A percentile compares a stretch with the other conserved stretches of the same genome.
Conservation (phyloP, 1,140 invertebrate genomes). For the Anastrepha ludens region DNA sequence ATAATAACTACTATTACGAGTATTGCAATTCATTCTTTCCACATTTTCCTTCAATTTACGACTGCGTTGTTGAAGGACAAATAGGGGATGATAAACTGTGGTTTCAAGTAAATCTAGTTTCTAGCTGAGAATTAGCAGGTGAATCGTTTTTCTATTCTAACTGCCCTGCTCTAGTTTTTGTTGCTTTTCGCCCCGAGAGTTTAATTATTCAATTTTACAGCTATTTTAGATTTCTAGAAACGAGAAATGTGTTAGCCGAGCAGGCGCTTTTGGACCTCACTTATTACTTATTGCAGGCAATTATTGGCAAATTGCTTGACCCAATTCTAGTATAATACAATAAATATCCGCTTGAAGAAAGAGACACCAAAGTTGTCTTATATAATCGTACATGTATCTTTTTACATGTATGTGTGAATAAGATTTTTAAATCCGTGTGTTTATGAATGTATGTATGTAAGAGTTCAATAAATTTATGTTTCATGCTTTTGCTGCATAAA, state of each 20-base stretch:
- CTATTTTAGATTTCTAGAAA: neutral
- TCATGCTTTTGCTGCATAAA: too few relatives aligned
- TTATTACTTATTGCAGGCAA: neutral
- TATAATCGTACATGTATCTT: neutral
- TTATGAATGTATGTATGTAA: too few relatives aligned
- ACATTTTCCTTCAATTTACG: too few relatives aligned
- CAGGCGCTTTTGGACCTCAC: neutral
- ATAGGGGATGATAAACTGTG: neutral
- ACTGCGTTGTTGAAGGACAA: too few relatives aligned
- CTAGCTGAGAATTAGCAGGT: slow-evolving; percentile 11
- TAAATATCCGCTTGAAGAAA: neutral
- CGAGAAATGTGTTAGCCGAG: neutral
- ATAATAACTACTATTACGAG: too few relatives aligned
- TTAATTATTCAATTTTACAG: slow-evolving; percentile 25
- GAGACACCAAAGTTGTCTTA: neutral
- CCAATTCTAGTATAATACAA: neutral
- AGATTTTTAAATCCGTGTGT: too few relatives aligned
- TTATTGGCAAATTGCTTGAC: slow-evolving; percentile 27
- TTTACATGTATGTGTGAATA: neutral
- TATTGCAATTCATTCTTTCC: too few relatives aligned
- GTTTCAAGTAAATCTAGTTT: neutral
- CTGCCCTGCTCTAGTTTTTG: neutral
- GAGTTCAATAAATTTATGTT: too few relatives aligned
- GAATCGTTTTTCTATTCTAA: neutral
- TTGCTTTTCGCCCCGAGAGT: neutral